Evolutionary conservation across 1,140 invertebrate species (phyloP), one percentile per base, ranked within the genome.

Genomic region (Ips nitidus): DNA sequence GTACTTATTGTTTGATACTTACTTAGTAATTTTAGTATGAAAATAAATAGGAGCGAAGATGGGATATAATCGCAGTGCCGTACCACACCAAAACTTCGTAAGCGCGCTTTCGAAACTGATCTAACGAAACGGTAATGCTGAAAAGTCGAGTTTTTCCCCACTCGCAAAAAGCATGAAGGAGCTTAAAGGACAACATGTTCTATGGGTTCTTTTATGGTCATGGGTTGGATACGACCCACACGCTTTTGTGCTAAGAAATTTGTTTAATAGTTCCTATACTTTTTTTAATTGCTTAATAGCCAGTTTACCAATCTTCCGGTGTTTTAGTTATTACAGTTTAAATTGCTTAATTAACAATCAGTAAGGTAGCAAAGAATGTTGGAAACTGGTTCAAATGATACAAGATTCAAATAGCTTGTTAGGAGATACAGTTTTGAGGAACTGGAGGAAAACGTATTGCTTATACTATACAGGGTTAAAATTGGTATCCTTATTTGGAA

Each of bases 21-120:
- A 69, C 67, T 69, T 69, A 69, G 60, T 69, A 55, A 41, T 62
- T 69, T 69, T 62, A 69, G 67, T 69, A 62, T 62, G 67, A 62
- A 45, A 69, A 69, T 69, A 69, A 69, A 69, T 69, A 69, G 37
- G 22, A 63, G 60, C 67, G 67, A 60, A 53, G 63, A 62, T 37
- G 50, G 36, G 22, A 53, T 37, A 59, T 47, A 41, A 59, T 55
- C 66, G 37, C 43, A 63, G 42, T 62, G 60, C 60, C 67, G 47
- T 57, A 69, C 67, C 67, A 69, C 67, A 63, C 67, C 67, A 63
- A 62, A 62, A 69, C 59, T 53, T 69, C 60, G 67, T 69, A 60
- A 61, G 52, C 67, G 67, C 67, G 67, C 67, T 62, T 69, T 69
- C 58, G 59, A 62, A 69, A 62, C 67, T 69, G 39, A 53, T 69